phyloP scores from a whole-genome alignment of 2,888 invertebrate genomes.

The Synergus itoensis region DNA sequence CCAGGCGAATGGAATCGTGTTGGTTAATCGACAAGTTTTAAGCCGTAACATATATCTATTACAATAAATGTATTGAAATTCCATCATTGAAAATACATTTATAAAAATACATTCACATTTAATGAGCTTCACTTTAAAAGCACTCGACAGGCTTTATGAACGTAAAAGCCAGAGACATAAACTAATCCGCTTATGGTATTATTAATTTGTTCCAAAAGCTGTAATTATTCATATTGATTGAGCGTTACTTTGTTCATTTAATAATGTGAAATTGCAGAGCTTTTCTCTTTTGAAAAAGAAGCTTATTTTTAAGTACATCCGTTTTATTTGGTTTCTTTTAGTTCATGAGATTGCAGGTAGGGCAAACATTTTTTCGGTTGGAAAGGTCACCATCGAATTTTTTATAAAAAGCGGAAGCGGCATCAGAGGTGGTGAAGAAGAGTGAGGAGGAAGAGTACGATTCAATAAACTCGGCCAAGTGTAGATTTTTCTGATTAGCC shows the following conservation, averaged over 20 bases:
- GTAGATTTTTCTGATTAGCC: slow-evolving; percentile 76
- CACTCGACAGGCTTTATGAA: not conserved
- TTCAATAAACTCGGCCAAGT: slow-evolving; percentile 73
- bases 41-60: not conserved
- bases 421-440: slow-evolving; percentile 22
- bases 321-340: not conserved
- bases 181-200: not conserved
- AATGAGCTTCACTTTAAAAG: not conserved
- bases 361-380: slow-evolving; percentile 1
- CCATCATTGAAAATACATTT: not conserved
- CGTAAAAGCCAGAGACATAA: not conserved
- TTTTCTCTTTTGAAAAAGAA: too few relatives aligned
- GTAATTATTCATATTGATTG: not conserved
- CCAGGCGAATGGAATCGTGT: not conserved
- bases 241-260: not conserved
- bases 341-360: not conserved
- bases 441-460: slow-evolving; percentile 55
- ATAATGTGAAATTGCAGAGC: not conserved
- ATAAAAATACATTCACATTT: not conserved
- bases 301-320: too few relatives aligned
- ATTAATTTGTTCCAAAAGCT: not conserved
- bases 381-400: slow-evolving; percentile 17
- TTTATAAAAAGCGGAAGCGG: slow-evolving; percentile 38
- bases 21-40: not conserved
- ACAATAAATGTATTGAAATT: not conserved